Base-by-base conservation (phyloP, 2,113 vertebrate species). In the Pelecanus crispus region DNA sequence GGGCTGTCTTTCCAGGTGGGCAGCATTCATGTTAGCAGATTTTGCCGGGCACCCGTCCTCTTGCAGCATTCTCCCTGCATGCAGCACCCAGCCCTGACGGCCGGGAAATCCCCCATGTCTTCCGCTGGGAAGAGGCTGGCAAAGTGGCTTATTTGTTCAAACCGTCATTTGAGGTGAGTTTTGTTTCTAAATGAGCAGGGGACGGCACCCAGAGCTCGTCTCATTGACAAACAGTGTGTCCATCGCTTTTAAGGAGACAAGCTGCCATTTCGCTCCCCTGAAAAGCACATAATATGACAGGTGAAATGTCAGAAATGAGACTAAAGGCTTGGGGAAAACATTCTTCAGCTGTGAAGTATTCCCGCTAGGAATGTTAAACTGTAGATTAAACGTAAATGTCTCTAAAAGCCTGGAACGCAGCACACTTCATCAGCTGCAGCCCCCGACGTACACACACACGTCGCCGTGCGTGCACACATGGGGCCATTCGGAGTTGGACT, bases 381-480 rank as follows among this genome's bases (percentile, higher is more conserved):
- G 5, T 22, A 67, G 86, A 78, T 86, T 62, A 82, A 67, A 73
- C 1, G 10, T 25, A n/a, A 68, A 63, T 26, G 55, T 83, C 78
- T 68, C 78, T 70, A 70, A 79, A 82, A 83, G 72, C 61, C 82
- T 2, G 45, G 59, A 47, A 70, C 0, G 4, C 13, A 3, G 29
- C 52, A 24, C 52, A 6, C 29, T 56, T 28, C 53, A 15, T 13
- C 86, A 45, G 56, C 36, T 1, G 3, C 8, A 3, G 31, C 40
- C 29, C 53, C 44, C 3, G 3, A 10, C 2, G 1, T 13, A 3
- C 66, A 44, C 53, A 42, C 34, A 7, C 25, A 1, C 28, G 1
- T 14, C 2, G 7, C 32, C 52, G 22, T 1, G 13, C 7, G 2
- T 12, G 55, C 4, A 3, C 18, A 17, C 12, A 8, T 1, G 19